Evolutionary conservation across 1,140 invertebrate species (phyloP).

Genomic region (Vollenhovia emeryi): DNA sequence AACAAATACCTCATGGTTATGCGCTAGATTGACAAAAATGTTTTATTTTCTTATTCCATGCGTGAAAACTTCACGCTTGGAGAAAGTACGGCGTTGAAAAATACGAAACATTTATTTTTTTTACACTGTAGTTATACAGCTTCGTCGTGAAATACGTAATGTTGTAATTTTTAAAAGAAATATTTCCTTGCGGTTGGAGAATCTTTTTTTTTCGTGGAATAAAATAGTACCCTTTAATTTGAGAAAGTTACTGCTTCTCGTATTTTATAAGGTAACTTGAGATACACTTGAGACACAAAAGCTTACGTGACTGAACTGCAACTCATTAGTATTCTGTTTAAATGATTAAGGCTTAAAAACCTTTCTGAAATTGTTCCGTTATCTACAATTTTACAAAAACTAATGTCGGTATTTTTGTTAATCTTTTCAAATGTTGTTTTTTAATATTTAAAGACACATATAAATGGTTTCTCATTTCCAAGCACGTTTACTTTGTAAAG

Average conservation of each 20-base stretch:
- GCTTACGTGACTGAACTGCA: background rate
- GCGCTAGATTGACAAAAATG: background rate
- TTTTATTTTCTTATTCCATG: conserved; percentile 33
- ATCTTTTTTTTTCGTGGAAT: background rate
- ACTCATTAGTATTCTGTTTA: background rate
- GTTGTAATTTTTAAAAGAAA: conserved; percentile 30
- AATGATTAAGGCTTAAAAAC: background rate
- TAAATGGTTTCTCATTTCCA: background rate
- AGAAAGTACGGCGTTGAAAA: conserved; percentile 30
- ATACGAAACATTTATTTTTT: conserved; percentile 37
- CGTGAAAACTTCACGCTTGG: background rate
- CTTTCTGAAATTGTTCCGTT: background rate
- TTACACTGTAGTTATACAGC: background rate
- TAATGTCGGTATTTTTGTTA: background rate
- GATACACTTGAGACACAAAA: background rate
- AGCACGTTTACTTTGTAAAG: background rate
- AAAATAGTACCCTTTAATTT: background rate
- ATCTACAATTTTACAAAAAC: background rate
- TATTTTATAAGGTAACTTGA: background rate
- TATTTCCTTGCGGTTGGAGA: background rate
- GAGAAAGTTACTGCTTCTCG: background rate
- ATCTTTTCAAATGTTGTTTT: background rate
- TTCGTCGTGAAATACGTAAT: conserved; percentile 37
- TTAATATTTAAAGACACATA: background rate
- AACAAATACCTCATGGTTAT: conserved; percentile 15